Evolutionary conservation across 1,140 invertebrate genomes (phyloP), one percentile per base, ranked within the genome.

Genomic region (Platorchestia sp.): DNA sequence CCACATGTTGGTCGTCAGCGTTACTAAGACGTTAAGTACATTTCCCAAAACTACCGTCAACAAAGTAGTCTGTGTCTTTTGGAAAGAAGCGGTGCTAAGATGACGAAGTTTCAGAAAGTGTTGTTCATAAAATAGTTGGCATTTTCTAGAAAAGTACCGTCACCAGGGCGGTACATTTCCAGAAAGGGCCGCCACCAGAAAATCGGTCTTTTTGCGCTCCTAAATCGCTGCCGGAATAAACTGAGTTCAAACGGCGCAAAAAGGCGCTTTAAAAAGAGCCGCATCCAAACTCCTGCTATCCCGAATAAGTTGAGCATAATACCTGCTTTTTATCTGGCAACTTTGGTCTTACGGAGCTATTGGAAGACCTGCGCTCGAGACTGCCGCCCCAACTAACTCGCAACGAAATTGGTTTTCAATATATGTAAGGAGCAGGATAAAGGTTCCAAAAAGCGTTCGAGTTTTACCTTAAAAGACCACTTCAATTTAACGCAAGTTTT

Each of bases 271-370:
- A 47, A 93, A 93, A 93, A 47, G 91, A 45, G 43, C 45, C 22
- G 91, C 91, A 93, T 93, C 91, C 91, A 93, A 93, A 93, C 91
- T 93, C 91, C 44, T 93, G 91, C 91, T 93, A 93, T 93, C 45
- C 91, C 44, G 43, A 93, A 93, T 93, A 93, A 93, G 41, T 93
- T 93, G 41, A 93, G 91, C 91, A 93, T 93, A 93, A 93, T 93
- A 93, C 91, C 44, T 45, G 44, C 91, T 93, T 93, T 93, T 93
- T 93, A 93, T 42, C 43, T 45, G 43, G 14, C 45, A 93, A 93
- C 91, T 93, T 93, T 93, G 91, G 91, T 93, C 91, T 93, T 93
- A 93, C 22, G 91, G 91, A 45, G 91, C 91, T 93, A 93, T 93
- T 93, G 91, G 91, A 93, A 93, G 91, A 93, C 41, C 40, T 40